Percentiles rank a stretch among this genome's conserved stretches.
These are phyloP conservation scores for Calameuta filiformis DNA, from an alignment of 2,888 invertebrate species.

Conservation along the genomic window DNA sequence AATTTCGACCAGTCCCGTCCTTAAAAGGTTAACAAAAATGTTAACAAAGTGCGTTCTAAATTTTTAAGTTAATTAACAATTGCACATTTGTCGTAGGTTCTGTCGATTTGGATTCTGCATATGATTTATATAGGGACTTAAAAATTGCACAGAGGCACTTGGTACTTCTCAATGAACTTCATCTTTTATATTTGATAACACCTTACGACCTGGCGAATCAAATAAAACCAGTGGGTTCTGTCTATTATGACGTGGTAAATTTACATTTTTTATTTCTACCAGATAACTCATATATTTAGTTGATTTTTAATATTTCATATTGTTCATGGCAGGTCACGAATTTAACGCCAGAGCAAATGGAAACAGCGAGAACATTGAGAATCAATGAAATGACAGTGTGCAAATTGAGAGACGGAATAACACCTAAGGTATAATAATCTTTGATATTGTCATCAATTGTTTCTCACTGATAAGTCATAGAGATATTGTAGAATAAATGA, in stretches of 20 bases:
- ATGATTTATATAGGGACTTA: constrained; percentile 80
- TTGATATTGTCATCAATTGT: constrained; percentile 9
- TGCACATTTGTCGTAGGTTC: constrained; percentile 71
- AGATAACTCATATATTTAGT: constrained; percentile 18
- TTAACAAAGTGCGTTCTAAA: background rate
- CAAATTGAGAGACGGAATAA: constrained; percentile 54
- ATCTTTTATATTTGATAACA: constrained; percentile 88
- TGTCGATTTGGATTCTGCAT: constrained; percentile 79
- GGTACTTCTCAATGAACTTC: constrained; percentile 83
- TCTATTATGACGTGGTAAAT: constrained; percentile 74
- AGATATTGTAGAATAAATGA: constrained; percentile 10
- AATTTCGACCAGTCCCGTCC: no score
- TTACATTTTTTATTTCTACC: constrained; percentile 1
- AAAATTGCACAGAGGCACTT: constrained; percentile 78
- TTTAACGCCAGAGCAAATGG: constrained; percentile 71
- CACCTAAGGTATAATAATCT: constrained; percentile 48
- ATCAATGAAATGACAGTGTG: constrained; percentile 74
- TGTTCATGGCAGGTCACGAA: constrained; percentile 69
- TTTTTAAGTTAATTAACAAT: background rate
- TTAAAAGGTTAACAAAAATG: background rate
- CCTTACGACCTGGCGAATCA: constrained; percentile 77
- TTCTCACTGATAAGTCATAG: constrained; percentile 1
- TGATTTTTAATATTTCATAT: constrained; percentile 21
- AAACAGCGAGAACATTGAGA: constrained; percentile 80
- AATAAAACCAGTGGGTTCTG: constrained; percentile 67